Evolutionary conservation across 2,888 invertebrate genomes (phyloP).

Genomic region (Hermodice carunculata): DNA sequence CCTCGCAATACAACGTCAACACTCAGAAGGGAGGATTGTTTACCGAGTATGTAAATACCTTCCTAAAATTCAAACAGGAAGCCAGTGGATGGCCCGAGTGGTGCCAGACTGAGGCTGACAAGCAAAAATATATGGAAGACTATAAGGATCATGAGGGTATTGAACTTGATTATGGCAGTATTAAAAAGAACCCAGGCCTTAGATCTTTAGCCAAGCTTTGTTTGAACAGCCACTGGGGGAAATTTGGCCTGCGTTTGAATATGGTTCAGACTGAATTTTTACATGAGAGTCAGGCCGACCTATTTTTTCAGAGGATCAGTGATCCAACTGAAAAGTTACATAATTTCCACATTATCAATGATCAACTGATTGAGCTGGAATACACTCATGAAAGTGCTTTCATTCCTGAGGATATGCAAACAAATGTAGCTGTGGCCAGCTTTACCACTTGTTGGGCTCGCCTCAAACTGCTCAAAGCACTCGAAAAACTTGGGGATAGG

Average conservation of each 20-base stretch:
- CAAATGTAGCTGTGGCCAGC: conserved; percentile 2
- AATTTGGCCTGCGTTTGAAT: conserved; percentile 32
- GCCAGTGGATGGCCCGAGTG: conserved; percentile 37
- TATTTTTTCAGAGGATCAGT: not conserved
- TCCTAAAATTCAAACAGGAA: conserved; percentile 38
- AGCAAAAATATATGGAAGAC: conserved; percentile 27
- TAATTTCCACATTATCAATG: not conserved
- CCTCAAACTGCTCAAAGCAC: not conserved
- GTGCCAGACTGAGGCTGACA: conserved; percentile 25
- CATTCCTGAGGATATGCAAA: not conserved
- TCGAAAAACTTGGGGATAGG: not conserved
- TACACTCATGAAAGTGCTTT: not conserved
- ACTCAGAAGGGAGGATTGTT: conserved; percentile 47
- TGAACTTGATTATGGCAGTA: conserved; percentile 27
- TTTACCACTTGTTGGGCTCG: not conserved
- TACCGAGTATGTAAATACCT: conserved; percentile 47
- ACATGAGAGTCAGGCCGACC: not conserved
- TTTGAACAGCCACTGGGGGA: conserved; percentile 32
- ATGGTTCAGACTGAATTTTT: not conserved
- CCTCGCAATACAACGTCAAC: conserved; percentile 32
- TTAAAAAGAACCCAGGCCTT: conserved; percentile 36
- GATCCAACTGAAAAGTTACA: not conserved
- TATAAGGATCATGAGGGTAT: conserved; percentile 35
- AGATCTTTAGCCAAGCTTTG: conserved; percentile 30
- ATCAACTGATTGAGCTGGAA: not conserved